Evolutionary conservation across 2,888 invertebrate species (phyloP).

Genomic region (Epinotia nisella): DNA sequence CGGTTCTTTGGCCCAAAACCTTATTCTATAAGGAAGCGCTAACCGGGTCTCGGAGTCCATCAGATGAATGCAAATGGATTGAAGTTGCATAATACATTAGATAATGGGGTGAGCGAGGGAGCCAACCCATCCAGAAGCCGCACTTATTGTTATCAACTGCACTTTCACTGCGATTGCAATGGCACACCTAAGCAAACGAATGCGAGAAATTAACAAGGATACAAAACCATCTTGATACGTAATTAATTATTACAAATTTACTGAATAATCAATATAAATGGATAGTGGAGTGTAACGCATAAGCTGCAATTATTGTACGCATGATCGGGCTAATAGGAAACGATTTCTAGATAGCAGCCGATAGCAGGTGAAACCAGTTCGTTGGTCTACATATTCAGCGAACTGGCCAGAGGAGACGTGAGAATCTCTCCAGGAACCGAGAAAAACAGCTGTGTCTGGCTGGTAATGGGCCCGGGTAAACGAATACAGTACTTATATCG

Average conservation of each 20-base stretch:
- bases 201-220: constrained; percentile 47
- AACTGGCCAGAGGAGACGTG: constrained; percentile 75
- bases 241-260: constrained; percentile 39
- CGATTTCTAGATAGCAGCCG: constrained; percentile 77
- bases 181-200: constrained; percentile 41
- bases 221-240: constrained; percentile 49
- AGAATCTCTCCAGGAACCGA: constrained; percentile 75
- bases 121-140: constrained; percentile 56
- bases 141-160: constrained; percentile 58
- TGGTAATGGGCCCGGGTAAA: constrained; percentile 47
- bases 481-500: constrained; percentile 25
- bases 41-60: constrained; percentile 62
- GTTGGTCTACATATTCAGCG: constrained; percentile 80
- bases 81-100: constrained; percentile 69
- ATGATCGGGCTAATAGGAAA: constrained; percentile 81
- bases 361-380: constrained; percentile 80
- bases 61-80: constrained; percentile 64
- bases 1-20: constrained; percentile 52
- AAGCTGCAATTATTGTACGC: constrained; percentile 69
- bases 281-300: constrained; percentile 50
- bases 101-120: constrained; percentile 61
- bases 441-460: constrained; percentile 62
- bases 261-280: constrained; percentile 31
- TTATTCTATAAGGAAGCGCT: constrained; percentile 60
- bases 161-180: constrained; percentile 65